Base-by-base conservation (phyloP, 2,797 vertebrate genomes). In the Myiotriccus ornatus region DNA sequence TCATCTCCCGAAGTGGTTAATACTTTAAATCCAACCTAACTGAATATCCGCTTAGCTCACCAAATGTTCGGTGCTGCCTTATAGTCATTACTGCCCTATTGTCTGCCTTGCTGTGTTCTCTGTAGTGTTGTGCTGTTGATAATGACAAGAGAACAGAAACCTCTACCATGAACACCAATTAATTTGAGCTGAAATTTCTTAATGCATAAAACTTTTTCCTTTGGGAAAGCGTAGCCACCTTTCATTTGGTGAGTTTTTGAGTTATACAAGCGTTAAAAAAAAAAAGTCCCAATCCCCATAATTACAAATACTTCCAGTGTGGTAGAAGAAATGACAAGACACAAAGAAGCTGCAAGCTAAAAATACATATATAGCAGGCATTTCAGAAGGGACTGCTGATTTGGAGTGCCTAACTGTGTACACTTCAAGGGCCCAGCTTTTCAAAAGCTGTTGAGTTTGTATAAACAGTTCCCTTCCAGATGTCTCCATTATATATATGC, bases 361-460 rank as follows among this genome's bases (percentile, higher is more conserved):
- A 92, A 89, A 93, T 71, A 81, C n/a, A 27, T 32, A 27, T 37
- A 49, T 34, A 86, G 30, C 44, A 71, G 37, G 34, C 56, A 41
- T 84, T 92, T 93, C 47, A 84, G 77, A 87, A 90, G 52, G 63
- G 55, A 55, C 70, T 80, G 76, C 34, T 64, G 70, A 89, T 89
- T 67, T 92, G 47, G 53, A 93, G 82, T 80, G 92, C 27, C 64
- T 59, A 28, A 73, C 78, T 77, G 43, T 70, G 56, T 68, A 20
- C 55, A 39, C 64, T 83, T 93, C 53, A 81, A 86, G 50, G 65
- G 76, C 55, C 14, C 67, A 59, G 87, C 57, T 88, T 93, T 90
- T 59, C 74, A 79, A 79, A 94, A 95, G 77, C 74, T 62, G 19
- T 88, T 88, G 85, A 90, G 60, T 89, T 89, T 77, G 37, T 77